Evolutionary conservation across 2,113 vertebrate genomes (phyloP), one percentile per base, ranked within the genome.

Genomic region (Sapajus apella): DNA sequence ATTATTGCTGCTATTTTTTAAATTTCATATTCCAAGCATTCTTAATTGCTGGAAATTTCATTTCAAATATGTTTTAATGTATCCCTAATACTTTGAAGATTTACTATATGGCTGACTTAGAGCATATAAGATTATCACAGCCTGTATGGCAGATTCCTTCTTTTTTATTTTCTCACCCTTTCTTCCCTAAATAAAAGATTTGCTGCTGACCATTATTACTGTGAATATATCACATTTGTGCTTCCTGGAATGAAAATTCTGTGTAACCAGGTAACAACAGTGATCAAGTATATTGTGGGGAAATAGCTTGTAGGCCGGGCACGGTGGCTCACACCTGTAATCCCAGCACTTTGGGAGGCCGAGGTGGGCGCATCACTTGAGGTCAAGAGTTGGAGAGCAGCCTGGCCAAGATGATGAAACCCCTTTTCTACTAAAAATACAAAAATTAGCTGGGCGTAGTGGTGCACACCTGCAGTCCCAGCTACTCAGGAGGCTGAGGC

Each of bases 1-100:
- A 35, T 82, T 73, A 88, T 80, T 88, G 66, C 32, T 82, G 68
- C 32, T 83, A 55, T 27, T 56, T 58, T 80, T 94, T 70, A 90
- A 43, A 95, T 83, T 88, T 61, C 37, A 52, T 64, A 43, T 93
- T 94, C 9, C 16, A 95, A 47, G 43, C 21, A 75, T 27, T 96
- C 58, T 86, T 83, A 92, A 13, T 81, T 91, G 43, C 70, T 96
- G 56, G n/a, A 91, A 40, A 77, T 87, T 95, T 96, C 90, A 18
- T 64, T 93, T 87, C n/a, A 91, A 72, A 40, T 81, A 35, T 55
- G 37, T 96, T 97, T 96, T 84, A 75, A 58, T 81, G 7, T 93
- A 45, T 82, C 35, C 13, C 23, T 55, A 61, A 61, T 88, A 6
- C 66, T 96, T 91, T 90, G 85, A 95, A 83, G 27, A 43, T 10